Evolutionary conservation across 2,888 invertebrate genomes (phyloP).

Genomic region (Eurytoma adleriae): DNA sequence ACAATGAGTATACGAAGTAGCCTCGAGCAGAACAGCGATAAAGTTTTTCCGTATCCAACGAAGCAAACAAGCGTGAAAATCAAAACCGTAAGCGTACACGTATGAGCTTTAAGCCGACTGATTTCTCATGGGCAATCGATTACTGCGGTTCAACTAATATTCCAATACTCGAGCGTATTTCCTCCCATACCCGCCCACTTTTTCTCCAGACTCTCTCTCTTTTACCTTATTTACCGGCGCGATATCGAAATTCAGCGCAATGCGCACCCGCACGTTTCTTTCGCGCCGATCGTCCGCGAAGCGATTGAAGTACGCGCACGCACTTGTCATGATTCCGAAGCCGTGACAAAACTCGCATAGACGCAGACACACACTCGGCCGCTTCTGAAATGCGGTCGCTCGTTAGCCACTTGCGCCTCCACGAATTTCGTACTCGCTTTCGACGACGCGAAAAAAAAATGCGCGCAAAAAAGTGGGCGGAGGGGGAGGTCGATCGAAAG

Average conservation of each 20-base stretch:
- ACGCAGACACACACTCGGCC: neutral
- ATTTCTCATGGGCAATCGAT: constrained; percentile 35
- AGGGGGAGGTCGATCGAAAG: neutral
- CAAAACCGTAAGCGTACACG: neutral
- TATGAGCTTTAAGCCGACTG: neutral
- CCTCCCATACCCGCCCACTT: neutral
- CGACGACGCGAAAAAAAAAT: too few species aligned
- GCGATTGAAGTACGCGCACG: constrained; percentile 18
- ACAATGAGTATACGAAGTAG: too few species aligned
- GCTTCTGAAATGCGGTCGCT: constrained; percentile 21
- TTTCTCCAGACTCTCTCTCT: neutral
- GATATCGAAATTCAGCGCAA: neutral
- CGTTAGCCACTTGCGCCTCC: constrained; percentile 28
- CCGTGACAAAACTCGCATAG: neutral
- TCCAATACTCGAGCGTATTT: constrained; percentile 9
- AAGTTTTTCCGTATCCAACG: too few species aligned
- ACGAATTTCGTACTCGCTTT: too few species aligned
- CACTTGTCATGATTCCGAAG: constrained; percentile 46
- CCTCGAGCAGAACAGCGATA: too few species aligned
- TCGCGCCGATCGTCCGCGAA: neutral
- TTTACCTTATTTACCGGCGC: neutral
- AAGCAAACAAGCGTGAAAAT: neutral
- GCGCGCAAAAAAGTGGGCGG: neutral
- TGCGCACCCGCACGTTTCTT: constrained; percentile 17
- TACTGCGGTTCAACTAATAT: constrained; percentile 32